These are phyloP conservation scores for Brachymystax lenok DNA, from an alignment of 2,797 vertebrate species.

Conservation along the genomic window DNA sequence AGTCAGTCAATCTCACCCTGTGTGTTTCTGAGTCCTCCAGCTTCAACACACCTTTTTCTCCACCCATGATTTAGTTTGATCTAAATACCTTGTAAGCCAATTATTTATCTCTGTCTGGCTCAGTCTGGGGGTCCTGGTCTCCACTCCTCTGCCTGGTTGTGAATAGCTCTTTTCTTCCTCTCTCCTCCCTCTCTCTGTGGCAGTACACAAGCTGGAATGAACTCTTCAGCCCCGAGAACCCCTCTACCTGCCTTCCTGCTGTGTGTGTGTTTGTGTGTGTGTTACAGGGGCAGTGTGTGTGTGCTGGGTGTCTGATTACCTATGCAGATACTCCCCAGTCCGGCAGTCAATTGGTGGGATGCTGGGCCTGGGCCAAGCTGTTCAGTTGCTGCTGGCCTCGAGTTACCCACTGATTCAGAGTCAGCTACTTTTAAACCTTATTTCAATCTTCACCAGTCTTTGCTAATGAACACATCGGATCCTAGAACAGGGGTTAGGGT, in stretches of 20 bases:
- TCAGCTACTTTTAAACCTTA: constrained; percentile 57
- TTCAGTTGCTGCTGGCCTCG: constrained; percentile 45
- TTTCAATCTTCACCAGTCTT: constrained; percentile 33
- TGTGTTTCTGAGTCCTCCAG: neutral
- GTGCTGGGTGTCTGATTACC: constrained; percentile 69
- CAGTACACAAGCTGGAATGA: neutral
- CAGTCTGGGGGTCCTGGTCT: neutral
- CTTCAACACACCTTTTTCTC: neutral
- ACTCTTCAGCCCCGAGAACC: constrained; percentile 23
- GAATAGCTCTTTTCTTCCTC: neutral
- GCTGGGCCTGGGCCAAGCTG: constrained; percentile 36
- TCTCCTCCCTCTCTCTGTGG: neutral
- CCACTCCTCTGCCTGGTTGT: neutral
- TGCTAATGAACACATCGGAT: constrained; percentile 52
- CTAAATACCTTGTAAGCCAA: neutral
- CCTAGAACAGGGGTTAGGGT: constrained; percentile 47
- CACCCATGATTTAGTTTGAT: neutral
- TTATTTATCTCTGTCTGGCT: neutral
- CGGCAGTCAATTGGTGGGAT: constrained; percentile 44
- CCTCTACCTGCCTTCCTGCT: constrained; percentile 19
- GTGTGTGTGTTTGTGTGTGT: constrained; percentile 16
- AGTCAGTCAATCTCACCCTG: neutral
- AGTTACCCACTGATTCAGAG: constrained; percentile 66
- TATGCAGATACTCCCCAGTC: constrained; percentile 64
- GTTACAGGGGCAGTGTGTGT: constrained; percentile 5